Base-by-base conservation (phyloP, 2,797 vertebrate species). In the Phataginus tetradactyla region DNA sequence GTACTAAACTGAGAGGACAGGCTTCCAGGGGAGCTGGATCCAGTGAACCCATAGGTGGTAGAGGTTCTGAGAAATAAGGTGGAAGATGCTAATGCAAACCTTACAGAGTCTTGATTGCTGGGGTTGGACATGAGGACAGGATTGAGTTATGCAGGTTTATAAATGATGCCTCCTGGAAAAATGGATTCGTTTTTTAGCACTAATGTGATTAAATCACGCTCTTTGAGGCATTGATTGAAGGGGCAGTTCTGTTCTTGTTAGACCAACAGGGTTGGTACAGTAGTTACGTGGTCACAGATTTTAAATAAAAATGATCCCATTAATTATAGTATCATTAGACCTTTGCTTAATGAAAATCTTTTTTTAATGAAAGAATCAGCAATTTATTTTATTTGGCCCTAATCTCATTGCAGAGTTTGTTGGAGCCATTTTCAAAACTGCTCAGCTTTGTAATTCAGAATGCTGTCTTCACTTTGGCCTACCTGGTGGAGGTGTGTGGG, bases 391-490 rank as follows among this genome's bases (percentile, higher is more conserved):
- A 68, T 71, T 84, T 94, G 97, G 45, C 88, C 90, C 45, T 42
- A 92, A 80, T 98, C 75, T 98, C 72, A 66, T 98, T 98, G 25
- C 98, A 99, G 99, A 99, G 99, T 98, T 99, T 99, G 96, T 98
- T 99, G 98, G 99, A 99, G 96, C 99, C 99, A 11, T 99, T 99
- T 98, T 99, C 99, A 97, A 99, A 99, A 97, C 98, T 99, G 75
- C 98, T 99, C 90, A 99, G 99, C 98, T 99, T 99, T 97, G 99
- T 99, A 53, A 99, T 99, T 98, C 99, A 99, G 99, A 99, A 99
- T 91, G 99, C 99, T 18, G 98, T 99, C 90, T 99, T 99, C 98
- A 99, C 99, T 51, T 98, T 99, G 96, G 99, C 99, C 78, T 99
- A 99, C 98, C 98, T 99, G 79, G 99, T 99, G 32, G 99, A 99